A percentile compares a stretch with the other conserved stretches of the same genome.
phyloP scores from a whole-genome alignment of 1,140 invertebrate genomes.

The Aphidius ervi region DNA sequence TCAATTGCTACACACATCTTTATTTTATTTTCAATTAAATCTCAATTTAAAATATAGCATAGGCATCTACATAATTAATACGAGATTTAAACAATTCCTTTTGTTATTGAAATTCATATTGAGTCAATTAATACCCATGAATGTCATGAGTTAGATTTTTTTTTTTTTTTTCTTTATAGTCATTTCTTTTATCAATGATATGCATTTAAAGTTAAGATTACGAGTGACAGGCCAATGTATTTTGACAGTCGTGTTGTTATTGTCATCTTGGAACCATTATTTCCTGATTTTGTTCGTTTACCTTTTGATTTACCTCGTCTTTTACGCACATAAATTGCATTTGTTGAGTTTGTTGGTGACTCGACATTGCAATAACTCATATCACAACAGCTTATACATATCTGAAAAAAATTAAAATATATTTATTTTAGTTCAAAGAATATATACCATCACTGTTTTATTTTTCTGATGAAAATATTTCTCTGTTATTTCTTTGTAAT shows the following conservation, averaged over 20 bases:
- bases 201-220: slow-evolving; percentile 44
- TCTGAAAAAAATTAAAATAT: slow-evolving; percentile 54
- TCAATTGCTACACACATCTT: too few relatives aligned
- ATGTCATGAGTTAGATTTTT: slow-evolving; percentile 8
- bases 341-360: slow-evolving; percentile 59
- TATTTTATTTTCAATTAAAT: too few relatives aligned
- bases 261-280: slow-evolving; percentile 35
- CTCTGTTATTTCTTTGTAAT: slow-evolving; percentile 11
- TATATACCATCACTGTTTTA: too few relatives aligned
- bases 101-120: neutral
- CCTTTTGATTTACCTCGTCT: slow-evolving; percentile 45
- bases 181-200: slow-evolving; percentile 46
- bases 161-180: neutral
- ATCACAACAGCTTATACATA: slow-evolving; percentile 65
- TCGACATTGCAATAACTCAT: slow-evolving; percentile 64
- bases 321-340: slow-evolving; percentile 53
- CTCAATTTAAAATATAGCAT: slow-evolving; percentile 30
- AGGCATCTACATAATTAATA: slow-evolving; percentile 33
- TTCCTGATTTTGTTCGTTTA: slow-evolving; percentile 34
- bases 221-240: slow-evolving; percentile 33
- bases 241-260: slow-evolving; percentile 31
- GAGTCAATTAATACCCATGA: neutral
- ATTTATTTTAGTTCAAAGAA: too few relatives aligned
- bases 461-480: slow-evolving; percentile 37
- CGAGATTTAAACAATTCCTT: slow-evolving; percentile 41